Conservation (phyloP, 2,888 invertebrate genomes). For the Pseudanteris insignis region DNA sequence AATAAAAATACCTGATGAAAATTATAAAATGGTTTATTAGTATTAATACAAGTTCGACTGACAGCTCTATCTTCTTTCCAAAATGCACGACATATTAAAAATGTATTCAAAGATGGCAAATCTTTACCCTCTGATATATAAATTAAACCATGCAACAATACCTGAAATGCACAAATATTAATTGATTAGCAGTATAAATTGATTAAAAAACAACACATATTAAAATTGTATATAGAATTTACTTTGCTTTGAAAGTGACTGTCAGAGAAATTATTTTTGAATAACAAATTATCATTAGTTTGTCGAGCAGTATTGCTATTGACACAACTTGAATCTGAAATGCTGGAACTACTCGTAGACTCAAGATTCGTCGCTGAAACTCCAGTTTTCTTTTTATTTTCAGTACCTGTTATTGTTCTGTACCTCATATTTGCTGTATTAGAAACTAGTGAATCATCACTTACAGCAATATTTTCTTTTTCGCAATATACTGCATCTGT, state of each 20-base stretch:
- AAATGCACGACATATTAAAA: conserved; percentile 68
- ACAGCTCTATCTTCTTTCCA: conserved; percentile 66
- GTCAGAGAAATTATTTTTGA: conserved; percentile 46
- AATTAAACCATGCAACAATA: conserved; percentile 68
- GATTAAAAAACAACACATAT: no score
- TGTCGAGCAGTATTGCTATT: conserved; percentile 37
- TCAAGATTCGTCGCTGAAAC: conserved; percentile 46
- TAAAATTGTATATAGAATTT: no score
- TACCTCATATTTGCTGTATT: conserved; percentile 42
- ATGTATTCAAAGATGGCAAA: conserved; percentile 63
- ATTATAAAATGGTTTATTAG: conserved; percentile 67
- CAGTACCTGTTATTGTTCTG: conserved; percentile 52
- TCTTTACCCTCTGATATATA: conserved; percentile 68
- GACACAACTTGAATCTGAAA: conserved; percentile 35
- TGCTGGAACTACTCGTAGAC: conserved; percentile 42
- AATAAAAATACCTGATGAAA: conserved; percentile 66
- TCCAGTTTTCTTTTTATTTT: conserved; percentile 51
- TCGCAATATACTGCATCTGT: conserved; percentile 54
- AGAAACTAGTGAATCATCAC: conserved; percentile 42
- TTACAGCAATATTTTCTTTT: conserved; percentile 58
- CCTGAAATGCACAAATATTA: no score
- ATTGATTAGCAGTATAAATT: conserved; percentile 20
- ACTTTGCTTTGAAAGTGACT: conserved; percentile 50
- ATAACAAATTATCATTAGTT: conserved; percentile 47
- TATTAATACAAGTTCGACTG: conserved; percentile 65